Percentiles rank a stretch among this genome's conserved stretches.
Evolutionary conservation across 1,140 invertebrate genomes (phyloP).

Genomic region (Oncopeltus fasciatus): DNA sequence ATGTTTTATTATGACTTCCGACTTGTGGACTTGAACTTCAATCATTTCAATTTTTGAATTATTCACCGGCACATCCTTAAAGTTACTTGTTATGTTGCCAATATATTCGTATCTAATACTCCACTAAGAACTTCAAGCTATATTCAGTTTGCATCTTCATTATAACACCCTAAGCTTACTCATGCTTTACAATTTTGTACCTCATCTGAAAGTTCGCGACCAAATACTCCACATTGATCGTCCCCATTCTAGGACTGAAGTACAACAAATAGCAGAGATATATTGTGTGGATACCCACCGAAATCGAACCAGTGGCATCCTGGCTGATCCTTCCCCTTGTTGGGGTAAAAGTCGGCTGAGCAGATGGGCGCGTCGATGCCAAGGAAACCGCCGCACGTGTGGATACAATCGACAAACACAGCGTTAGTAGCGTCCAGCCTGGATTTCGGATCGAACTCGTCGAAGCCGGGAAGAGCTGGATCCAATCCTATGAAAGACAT

Average conservation of each 20-base stretch:
- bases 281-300: no score
- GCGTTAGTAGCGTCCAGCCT: constrained; percentile 34
- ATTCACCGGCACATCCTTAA: not conserved
- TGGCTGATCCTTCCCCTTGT: constrained; percentile 29
- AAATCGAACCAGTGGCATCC: not conserved
- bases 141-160: not conserved
- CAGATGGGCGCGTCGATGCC: constrained; percentile 31
- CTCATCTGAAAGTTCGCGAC: no score
- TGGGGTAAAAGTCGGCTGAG: constrained; percentile 39
- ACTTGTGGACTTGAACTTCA: not conserved
- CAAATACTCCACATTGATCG: no score
- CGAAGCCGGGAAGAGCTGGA: constrained; percentile 36
- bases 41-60: not conserved
- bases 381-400: constrained; percentile 36
- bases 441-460: constrained; percentile 26
- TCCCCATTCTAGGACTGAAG: no score
- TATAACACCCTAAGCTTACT: not conserved
- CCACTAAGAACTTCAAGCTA: not conserved
- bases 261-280: no score
- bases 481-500: constrained; percentile 41
- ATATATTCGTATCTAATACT: not conserved
- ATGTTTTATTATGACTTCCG: not conserved
- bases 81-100: not conserved
- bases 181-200: no score
- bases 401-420: constrained; percentile 40